These are phyloP conservation scores for Propithecus perrieri DNA, from an alignment of 2,797 vertebrate genomes.

Conservation along the genomic window DNA sequence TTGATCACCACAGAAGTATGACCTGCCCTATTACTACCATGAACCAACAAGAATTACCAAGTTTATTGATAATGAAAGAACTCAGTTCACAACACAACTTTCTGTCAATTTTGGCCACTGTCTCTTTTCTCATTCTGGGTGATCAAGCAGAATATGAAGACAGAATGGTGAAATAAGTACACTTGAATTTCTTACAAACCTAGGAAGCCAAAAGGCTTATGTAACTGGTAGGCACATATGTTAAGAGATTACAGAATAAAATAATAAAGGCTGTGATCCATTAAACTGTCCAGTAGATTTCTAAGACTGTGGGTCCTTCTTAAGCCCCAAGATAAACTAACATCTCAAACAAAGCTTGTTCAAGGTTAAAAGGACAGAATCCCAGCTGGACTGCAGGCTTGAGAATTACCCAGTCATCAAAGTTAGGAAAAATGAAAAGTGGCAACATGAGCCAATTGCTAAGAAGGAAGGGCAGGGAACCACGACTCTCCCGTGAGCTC, in stretches of 20 bases:
- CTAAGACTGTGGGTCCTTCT: neutral
- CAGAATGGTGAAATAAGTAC: neutral
- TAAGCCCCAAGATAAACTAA: neutral
- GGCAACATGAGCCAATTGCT: neutral
- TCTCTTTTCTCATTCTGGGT: neutral
- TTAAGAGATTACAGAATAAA: neutral
- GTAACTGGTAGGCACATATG: neutral
- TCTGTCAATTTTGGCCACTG: neutral
- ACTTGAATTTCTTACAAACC: neutral
- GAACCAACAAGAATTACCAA: neutral
- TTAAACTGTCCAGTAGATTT: neutral
- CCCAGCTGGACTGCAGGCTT: neutral
- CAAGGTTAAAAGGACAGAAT: neutral
- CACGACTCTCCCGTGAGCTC: neutral
- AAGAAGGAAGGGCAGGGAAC: neutral
- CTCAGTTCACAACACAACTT: constrained; percentile 5
- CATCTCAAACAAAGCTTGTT: neutral
- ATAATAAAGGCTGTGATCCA: neutral
- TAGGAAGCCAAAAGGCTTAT: neutral
- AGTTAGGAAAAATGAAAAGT: neutral
- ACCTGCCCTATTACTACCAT: neutral
- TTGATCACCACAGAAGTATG: neutral
- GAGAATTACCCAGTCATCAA: neutral
- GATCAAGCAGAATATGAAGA: neutral
- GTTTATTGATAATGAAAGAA: neutral